Percentiles rank a stretch among this genome's conserved stretches.
Evolutionary conservation across 2,113 vertebrate genomes (phyloP).

Genomic region (Xyliphius kryptos): DNA sequence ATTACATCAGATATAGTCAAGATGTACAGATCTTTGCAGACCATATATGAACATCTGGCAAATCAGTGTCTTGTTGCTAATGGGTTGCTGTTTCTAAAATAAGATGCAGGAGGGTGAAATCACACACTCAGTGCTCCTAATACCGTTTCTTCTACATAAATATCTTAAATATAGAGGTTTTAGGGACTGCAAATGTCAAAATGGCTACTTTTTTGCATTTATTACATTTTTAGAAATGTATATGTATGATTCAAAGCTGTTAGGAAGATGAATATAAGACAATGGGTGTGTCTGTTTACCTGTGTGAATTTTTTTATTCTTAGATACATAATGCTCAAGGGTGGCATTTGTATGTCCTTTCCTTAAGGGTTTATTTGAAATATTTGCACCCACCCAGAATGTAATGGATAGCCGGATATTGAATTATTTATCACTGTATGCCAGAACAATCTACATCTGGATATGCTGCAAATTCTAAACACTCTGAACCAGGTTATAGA

Average conservation of each 20-base stretch:
- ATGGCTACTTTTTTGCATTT: neutral
- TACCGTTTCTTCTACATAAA: conserved; percentile 2
- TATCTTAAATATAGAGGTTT: neutral
- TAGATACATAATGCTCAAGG: neutral
- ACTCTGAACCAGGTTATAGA: neutral
- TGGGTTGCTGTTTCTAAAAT: neutral
- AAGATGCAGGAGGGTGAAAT: conserved; percentile 3
- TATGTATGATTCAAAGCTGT: too few species aligned
- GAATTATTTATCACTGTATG: conserved; percentile 29
- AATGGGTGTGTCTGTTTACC: neutral
- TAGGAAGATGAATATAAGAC: neutral
- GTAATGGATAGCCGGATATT: neutral
- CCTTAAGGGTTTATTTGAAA: too few species aligned
- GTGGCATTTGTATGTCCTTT: too few species aligned
- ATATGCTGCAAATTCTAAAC: conserved; percentile 5
- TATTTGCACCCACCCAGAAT: neutral
- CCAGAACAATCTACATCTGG: neutral
- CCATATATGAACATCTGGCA: too few species aligned
- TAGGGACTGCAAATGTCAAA: neutral
- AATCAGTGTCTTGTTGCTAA: neutral
- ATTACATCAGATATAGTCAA: too few species aligned
- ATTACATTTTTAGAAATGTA: neutral
- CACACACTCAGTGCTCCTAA: neutral
- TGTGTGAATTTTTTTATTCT: conserved; percentile 17
- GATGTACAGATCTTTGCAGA: too few species aligned